phyloP scores from a whole-genome alignment of 2,113 vertebrate species.

The Festucalex cinctus region DNA sequence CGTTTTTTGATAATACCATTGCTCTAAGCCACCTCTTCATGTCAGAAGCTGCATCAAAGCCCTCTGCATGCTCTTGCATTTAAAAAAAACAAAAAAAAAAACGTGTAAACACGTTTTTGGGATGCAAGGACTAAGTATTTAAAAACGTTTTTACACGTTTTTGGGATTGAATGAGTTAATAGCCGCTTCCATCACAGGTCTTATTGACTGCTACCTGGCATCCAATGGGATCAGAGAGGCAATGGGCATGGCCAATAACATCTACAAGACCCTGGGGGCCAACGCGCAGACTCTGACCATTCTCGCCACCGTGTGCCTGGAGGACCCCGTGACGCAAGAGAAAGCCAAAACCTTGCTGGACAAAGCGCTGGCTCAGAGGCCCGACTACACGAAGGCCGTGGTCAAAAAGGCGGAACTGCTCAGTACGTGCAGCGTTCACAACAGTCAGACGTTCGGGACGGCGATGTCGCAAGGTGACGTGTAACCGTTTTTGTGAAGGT shows the following conservation, averaged over 20 bases:
- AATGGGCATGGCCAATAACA: slow-evolving; percentile 98
- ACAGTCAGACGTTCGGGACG: background rate
- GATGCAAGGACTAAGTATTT: too few relatives aligned
- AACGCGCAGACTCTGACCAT: slow-evolving; percentile 96
- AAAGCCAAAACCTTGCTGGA: slow-evolving; percentile 94
- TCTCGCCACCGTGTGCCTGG: slow-evolving; percentile 92
- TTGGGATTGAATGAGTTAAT: too few relatives aligned
- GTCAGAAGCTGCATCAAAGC: too few relatives aligned
- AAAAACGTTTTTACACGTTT: too few relatives aligned
- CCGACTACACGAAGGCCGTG: slow-evolving; percentile 96
- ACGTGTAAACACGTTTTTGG: too few relatives aligned
- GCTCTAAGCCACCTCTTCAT: too few relatives aligned
- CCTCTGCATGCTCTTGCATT: too few relatives aligned
- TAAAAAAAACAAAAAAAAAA: too few relatives aligned
- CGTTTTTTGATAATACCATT: too few relatives aligned
- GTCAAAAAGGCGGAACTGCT: slow-evolving; percentile 97
- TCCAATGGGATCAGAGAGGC: slow-evolving; percentile 96
- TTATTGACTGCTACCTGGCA: slow-evolving; percentile 95
- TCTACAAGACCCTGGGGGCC: slow-evolving; percentile 95
- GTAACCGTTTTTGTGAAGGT: slow-evolving; percentile 63
- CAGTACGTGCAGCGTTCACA: slow-evolving; percentile 69
- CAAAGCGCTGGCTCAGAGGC: slow-evolving; percentile 90
- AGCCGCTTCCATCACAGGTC: slow-evolving; percentile 69
- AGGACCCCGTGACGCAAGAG: slow-evolving; percentile 94
- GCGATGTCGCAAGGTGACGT: background rate